phyloP scores from a whole-genome alignment of 2,888 invertebrate genomes.

The Phaonia tiefii region DNA sequence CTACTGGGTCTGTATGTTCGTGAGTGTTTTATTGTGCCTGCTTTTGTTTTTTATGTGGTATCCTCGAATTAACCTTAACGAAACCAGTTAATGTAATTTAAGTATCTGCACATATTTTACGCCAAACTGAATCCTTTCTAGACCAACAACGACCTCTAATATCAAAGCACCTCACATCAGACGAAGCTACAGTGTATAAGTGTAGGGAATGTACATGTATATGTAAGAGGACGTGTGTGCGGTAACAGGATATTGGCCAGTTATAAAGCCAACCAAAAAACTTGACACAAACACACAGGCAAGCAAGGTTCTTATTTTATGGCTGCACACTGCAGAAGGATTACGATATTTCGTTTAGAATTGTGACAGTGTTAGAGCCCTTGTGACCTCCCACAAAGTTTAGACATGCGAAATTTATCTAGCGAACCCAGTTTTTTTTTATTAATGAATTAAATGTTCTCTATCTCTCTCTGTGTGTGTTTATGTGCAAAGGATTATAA shows the following conservation, averaged over 20 bases:
- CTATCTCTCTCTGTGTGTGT: neutral
- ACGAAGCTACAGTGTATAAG: too few species aligned
- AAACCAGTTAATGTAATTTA: constrained; percentile 28
- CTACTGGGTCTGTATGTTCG: neutral
- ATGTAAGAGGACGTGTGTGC: neutral
- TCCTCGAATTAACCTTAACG: constrained; percentile 32
- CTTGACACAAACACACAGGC: neutral
- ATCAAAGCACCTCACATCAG: neutral
- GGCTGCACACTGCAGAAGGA: neutral
- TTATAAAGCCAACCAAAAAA: constrained; percentile 18
- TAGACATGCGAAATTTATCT: neutral
- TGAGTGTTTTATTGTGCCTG: constrained; percentile 5
- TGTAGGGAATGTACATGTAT: neutral
- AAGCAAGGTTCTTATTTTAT: neutral
- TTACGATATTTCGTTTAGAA: neutral
- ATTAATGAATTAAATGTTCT: constrained; percentile 5
- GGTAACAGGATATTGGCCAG: constrained; percentile 38
- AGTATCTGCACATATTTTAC: constrained; percentile 1
- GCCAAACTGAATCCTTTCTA: constrained; percentile 40
- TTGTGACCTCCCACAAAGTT: too few species aligned
- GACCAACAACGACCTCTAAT: constrained; percentile 11
- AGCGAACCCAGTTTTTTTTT: neutral
- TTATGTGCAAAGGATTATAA: constrained; percentile 12
- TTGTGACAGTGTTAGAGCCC: neutral
- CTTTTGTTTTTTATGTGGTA: neutral